These are phyloP conservation scores for Achroia grisella DNA, from an alignment of 1,140 invertebrate genomes.

Conservation along the genomic window DNA sequence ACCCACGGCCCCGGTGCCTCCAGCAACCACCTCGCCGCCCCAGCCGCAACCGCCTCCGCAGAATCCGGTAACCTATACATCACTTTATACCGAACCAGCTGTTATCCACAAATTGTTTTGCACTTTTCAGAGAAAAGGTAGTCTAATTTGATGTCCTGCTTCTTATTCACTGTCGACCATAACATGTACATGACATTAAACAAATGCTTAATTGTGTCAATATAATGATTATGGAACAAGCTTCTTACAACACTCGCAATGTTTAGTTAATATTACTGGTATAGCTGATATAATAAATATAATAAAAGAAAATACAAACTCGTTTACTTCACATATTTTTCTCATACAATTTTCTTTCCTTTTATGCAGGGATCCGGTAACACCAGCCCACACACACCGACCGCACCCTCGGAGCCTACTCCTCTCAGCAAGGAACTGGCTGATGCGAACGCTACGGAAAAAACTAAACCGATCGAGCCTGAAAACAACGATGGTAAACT, in stretches of 20 bases:
- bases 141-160: too few relatives aligned
- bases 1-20: conserved; percentile 80
- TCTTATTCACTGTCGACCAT: too few relatives aligned
- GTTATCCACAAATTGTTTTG: too few relatives aligned
- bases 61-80: conserved; percentile 21
- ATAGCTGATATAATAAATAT: too few relatives aligned
- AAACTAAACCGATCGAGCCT: conserved; percentile 68
- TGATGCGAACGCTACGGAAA: conserved; percentile 63
- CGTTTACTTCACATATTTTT: background rate
- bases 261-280: too few relatives aligned
- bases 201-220: too few relatives aligned
- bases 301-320: background rate
- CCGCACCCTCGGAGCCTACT: conserved; percentile 53
- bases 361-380: conserved; percentile 39
- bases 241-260: too few relatives aligned
- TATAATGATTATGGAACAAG: too few relatives aligned
- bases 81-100: too few relatives aligned
- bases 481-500: conserved; percentile 78
- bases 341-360: background rate
- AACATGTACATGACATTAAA: too few relatives aligned
- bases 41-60: conserved; percentile 49
- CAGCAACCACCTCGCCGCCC: conserved; percentile 37
- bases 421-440: conserved; percentile 68
- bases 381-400: conserved; percentile 49
- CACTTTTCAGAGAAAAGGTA: too few relatives aligned